Evolutionary conservation across 2,888 invertebrate species (phyloP).

Genomic region (Tipula lateralis): DNA sequence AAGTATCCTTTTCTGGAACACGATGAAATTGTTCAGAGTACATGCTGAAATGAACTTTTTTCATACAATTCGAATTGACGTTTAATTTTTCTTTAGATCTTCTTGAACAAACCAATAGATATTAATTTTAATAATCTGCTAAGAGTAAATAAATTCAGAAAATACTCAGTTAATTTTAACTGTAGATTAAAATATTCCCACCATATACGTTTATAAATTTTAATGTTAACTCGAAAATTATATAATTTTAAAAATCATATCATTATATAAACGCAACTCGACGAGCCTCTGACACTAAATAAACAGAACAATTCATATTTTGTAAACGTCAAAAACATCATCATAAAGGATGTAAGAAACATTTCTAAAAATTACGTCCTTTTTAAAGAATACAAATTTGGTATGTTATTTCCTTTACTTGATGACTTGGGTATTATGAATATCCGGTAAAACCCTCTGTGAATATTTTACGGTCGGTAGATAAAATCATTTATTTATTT

Average conservation of each 20-base stretch:
- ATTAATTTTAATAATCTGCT: not conserved
- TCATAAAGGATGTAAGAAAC: not conserved
- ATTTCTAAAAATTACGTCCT: not conserved
- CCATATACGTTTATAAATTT: not conserved
- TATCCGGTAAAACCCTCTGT: not conserved
- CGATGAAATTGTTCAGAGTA: not conserved
- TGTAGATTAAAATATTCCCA: not conserved
- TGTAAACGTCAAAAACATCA: not conserved
- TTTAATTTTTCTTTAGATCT: not conserved
- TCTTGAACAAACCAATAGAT: no score
- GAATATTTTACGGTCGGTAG: not conserved
- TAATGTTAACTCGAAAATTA: no score
- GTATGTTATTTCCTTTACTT: not conserved
- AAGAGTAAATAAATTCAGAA: not conserved
- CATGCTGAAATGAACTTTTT: conserved; percentile 29
- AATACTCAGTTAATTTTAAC: not conserved
- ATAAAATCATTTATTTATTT: conserved; percentile 2
- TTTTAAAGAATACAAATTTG: not conserved
- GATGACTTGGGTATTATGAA: not conserved
- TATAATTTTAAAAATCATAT: no score
- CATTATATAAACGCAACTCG: no score
- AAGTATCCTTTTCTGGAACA: not conserved
- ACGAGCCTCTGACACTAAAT: no score
- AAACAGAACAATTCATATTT: not conserved
- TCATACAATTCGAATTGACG: not conserved